Conservation (phyloP, 2,797 vertebrate genomes). For the Peromyscus eremicus region DNA sequence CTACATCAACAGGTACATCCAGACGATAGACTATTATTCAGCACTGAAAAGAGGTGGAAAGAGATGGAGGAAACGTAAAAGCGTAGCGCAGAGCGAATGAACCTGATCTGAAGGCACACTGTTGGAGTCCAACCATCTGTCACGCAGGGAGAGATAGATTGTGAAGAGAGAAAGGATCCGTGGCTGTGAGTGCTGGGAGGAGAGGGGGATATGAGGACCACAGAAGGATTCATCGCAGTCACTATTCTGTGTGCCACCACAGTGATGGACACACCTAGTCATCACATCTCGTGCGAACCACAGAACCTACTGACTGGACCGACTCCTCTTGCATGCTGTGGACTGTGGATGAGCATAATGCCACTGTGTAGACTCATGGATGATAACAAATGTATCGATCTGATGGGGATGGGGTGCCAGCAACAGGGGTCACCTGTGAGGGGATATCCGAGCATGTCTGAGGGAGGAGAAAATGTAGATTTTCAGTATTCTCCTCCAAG, state of each 20-base stretch:
- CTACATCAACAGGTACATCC: neutral
- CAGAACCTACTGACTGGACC: neutral
- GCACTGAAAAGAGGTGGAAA: constrained; percentile 6
- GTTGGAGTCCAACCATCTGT: neutral
- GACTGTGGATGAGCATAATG: neutral
- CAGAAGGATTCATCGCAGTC: neutral
- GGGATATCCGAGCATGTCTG: fast-evolving
- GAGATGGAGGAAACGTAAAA: neutral
- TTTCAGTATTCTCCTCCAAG: neutral
- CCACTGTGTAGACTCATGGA: too few relatives aligned
- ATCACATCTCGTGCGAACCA: neutral
- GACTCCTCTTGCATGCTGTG: neutral
- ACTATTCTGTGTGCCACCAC: too few relatives aligned
- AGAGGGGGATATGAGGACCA: neutral
- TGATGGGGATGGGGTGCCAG: neutral
- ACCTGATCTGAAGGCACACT: neutral
- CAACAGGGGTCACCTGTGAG: too few relatives aligned
- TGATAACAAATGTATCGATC: neutral
- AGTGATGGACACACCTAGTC: fast-evolving
- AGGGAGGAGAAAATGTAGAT: neutral
- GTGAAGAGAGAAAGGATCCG: neutral
- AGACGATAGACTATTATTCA: neutral
- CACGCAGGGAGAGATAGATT: neutral
- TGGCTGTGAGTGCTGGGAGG: neutral
- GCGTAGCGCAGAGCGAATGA: neutral